phyloP scores from a whole-genome alignment of 1,140 invertebrate species.

The Drosophila sturtevanti region DNA sequence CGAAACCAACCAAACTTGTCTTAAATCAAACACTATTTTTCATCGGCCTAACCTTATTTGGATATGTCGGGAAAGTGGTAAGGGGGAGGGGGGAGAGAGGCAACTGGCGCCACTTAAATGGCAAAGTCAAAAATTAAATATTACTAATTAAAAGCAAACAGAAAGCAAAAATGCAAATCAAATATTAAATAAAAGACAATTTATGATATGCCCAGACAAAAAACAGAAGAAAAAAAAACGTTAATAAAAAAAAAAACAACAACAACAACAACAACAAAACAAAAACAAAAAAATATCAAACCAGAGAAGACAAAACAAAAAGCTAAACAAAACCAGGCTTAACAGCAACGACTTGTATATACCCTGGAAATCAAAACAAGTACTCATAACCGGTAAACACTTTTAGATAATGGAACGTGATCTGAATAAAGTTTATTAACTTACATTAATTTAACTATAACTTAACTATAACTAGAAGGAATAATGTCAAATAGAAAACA shows the following conservation, averaged over 20 bases:
- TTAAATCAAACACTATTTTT: slow-evolving; percentile 5
- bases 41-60: slow-evolving; percentile 19
- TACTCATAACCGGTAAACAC: too few relatives aligned
- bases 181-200: slow-evolving; percentile 47
- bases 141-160: slow-evolving; percentile 62
- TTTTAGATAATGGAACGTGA: too few relatives aligned
- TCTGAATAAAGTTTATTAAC: too few relatives aligned
- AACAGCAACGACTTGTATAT: neutral
- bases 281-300: neutral
- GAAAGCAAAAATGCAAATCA: slow-evolving; percentile 59
- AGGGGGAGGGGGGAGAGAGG: neutral
- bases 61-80: neutral
- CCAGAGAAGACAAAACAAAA: neutral
- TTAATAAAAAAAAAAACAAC: slow-evolving; percentile 13
- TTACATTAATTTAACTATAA: too few relatives aligned
- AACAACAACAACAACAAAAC: slow-evolving; percentile 25
- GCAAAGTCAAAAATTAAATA: slow-evolving; percentile 23
- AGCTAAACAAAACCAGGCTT: neutral
- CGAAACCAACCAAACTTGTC: slow-evolving; percentile 25
- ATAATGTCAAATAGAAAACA: too few relatives aligned
- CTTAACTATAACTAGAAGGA: too few relatives aligned
- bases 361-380: neutral
- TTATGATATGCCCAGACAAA: slow-evolving; percentile 38
- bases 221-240: neutral
- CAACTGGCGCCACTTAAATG: slow-evolving; percentile 26